Evolutionary conservation across 2,113 vertebrate species (phyloP).

Genomic region (Cryptotis parvus): DNA sequence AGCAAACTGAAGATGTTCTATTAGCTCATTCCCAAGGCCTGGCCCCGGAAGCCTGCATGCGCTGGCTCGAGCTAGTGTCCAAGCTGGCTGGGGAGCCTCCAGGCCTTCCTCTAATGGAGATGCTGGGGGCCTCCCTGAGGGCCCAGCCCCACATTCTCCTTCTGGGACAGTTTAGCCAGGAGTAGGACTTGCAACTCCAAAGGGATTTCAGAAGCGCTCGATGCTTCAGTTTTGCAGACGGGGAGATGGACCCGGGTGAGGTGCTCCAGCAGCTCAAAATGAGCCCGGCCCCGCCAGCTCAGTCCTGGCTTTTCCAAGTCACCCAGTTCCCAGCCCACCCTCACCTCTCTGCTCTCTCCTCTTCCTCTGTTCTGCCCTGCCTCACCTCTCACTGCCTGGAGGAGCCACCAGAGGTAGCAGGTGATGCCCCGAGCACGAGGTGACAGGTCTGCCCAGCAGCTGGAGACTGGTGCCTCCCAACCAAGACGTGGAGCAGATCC

Average conservation of each 20-base stretch:
- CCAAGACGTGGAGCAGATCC: background rate
- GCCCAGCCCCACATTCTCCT: background rate
- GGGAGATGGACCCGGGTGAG: background rate
- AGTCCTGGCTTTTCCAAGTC: background rate
- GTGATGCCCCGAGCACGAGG: background rate
- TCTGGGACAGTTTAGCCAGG: constrained; percentile 12
- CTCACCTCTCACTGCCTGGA: background rate
- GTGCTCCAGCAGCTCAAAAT: background rate
- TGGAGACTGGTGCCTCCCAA: constrained; percentile 44
- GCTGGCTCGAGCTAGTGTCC: no score
- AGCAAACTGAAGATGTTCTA: constrained; percentile 28
- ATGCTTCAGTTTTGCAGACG: constrained; percentile 20
- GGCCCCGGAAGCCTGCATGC: no score
- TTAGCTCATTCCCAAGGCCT: constrained; percentile 55
- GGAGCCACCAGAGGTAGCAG: background rate
- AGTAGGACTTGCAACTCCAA: constrained; percentile 13
- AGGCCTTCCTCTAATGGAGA: background rate
- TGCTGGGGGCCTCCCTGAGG: background rate
- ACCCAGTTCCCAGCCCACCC: background rate
- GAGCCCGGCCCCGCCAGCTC: background rate
- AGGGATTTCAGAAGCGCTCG: constrained; percentile 32
- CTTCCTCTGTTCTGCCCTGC: background rate
- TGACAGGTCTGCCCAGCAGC: constrained; percentile 52
- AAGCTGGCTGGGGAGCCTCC: no score
- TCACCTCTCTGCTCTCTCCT: background rate